A percentile compares a stretch with the other conserved stretches of the same genome.
phyloP scores from a whole-genome alignment of 2,797 vertebrate genomes.

The Peromyscus nudipes region DNA sequence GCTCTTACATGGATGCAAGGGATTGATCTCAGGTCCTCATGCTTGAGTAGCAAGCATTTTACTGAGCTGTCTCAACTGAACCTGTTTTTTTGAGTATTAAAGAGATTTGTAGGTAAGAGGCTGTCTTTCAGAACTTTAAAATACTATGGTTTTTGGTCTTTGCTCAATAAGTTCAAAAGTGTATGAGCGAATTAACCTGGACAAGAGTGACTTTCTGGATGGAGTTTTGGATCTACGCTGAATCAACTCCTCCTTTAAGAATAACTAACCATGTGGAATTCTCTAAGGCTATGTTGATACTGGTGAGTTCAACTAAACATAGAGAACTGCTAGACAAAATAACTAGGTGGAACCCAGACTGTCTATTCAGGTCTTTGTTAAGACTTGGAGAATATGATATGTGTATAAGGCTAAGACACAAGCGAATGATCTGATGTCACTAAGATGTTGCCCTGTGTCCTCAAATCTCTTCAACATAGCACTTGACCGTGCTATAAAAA shows the following conservation, averaged over 20 bases:
- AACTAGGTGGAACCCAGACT: background rate
- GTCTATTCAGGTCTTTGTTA: background rate
- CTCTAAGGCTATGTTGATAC: slow-evolving; percentile 10
- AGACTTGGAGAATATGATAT: slow-evolving; percentile 6
- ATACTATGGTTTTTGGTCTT: background rate
- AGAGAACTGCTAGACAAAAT: slow-evolving; percentile 14
- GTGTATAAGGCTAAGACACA: background rate
- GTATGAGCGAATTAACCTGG: background rate
- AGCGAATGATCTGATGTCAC: background rate
- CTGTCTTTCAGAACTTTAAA: background rate
- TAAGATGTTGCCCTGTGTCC: background rate
- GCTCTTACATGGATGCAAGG: background rate
- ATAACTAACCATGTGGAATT: background rate
- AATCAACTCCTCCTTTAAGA: background rate
- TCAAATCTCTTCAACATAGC: background rate
- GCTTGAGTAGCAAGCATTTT: background rate
- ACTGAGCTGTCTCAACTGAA: background rate
- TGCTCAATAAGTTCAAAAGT: background rate
- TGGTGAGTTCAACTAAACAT: background rate
- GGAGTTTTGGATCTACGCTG: background rate
- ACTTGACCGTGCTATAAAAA: background rate
- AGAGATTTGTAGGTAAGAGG: background rate
- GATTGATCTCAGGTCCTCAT: background rate
- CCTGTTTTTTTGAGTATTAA: slow-evolving; percentile 19
- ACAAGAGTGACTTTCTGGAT: background rate